Conservation (phyloP, 2,113 vertebrate genomes). For the Pachycephala philippinensis region DNA sequence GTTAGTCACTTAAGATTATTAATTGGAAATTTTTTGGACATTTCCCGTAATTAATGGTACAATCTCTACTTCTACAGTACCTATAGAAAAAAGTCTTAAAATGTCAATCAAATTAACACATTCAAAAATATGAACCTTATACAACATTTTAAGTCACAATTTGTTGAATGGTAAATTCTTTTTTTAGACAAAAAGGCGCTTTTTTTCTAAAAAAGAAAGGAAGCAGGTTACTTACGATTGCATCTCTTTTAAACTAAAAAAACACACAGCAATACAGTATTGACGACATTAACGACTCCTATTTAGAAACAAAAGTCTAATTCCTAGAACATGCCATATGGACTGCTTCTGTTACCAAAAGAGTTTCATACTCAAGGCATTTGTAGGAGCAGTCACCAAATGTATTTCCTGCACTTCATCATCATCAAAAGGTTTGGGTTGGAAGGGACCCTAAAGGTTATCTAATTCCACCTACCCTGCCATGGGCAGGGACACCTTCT, state of each 20-base stretch:
- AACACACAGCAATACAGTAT: neutral
- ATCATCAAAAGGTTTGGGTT: neutral
- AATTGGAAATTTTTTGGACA: neutral
- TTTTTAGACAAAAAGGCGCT: neutral
- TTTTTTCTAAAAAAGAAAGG: neutral
- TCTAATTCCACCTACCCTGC: neutral
- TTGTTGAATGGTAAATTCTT: neutral
- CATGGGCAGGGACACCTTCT: neutral
- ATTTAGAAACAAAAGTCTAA: constrained; percentile 28
- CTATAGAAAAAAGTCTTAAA: neutral
- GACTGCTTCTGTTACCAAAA: neutral
- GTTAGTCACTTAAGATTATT: neutral
- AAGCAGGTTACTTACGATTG: neutral
- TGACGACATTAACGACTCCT: neutral
- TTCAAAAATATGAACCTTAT: neutral
- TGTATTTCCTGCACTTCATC: neutral
- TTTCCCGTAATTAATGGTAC: neutral
- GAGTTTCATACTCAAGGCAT: neutral
- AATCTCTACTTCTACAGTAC: neutral
- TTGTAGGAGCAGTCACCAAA: neutral
- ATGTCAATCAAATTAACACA: neutral
- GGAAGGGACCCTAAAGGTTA: neutral
- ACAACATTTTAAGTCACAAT: neutral
- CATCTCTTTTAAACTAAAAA: neutral
- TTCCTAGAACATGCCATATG: neutral